Evolutionary conservation across 2,888 invertebrate genomes (phyloP).

Genomic region (Andrena fulva): DNA sequence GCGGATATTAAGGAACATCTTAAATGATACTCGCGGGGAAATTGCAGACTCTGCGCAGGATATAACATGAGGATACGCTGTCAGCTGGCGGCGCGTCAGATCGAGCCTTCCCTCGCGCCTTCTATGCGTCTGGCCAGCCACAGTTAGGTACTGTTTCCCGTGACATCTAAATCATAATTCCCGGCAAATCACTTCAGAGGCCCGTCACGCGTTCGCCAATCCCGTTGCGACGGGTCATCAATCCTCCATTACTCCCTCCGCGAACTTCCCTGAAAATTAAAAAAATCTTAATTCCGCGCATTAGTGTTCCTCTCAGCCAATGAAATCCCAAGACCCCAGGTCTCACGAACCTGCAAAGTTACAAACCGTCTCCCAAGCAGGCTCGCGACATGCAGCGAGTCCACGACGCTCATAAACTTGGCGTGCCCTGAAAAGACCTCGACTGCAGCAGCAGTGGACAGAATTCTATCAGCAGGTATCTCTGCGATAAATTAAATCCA

Average conservation of each 20-base stretch:
- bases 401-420: no score
- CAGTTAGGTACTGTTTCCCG: slow-evolving; percentile 10
- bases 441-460: no score
- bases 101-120: not conserved
- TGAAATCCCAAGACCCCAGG: no score
- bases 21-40: slow-evolving; percentile 25
- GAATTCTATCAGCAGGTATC: no score
- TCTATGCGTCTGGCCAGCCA: not conserved
- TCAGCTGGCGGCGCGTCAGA: slow-evolving; percentile 1
- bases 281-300: no score
- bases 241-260: not conserved
- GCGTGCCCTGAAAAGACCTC: no score
- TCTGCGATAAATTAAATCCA: slow-evolving; percentile 33
- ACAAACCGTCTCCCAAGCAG: no score
- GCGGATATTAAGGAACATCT: slow-evolving; percentile 14
- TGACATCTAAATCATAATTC: slow-evolving; percentile 13
- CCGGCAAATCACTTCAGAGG: slow-evolving; percentile 2
- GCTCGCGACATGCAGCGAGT: no score
- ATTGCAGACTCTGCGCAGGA: slow-evolving; percentile 13
- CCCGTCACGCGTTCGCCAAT: not conserved
- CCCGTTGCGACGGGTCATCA: not conserved
- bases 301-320: no score
- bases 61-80: slow-evolving; percentile 4
- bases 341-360: no score
- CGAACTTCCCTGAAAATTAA: not conserved